Evolutionary conservation across 2,113 vertebrate species (phyloP), one percentile per base, ranked within the genome.

Genomic region (Antennarius striatus): DNA sequence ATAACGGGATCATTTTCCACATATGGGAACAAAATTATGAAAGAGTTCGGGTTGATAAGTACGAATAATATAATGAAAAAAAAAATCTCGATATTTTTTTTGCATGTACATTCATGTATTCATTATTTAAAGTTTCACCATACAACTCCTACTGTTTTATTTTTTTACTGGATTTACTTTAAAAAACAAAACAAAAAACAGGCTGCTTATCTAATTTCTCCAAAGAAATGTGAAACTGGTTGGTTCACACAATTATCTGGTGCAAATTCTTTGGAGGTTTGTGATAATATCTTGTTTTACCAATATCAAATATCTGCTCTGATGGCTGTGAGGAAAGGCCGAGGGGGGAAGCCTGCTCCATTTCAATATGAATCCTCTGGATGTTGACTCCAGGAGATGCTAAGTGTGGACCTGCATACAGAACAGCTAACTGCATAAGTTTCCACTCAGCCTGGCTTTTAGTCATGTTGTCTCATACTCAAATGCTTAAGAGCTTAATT

Each of bases 301-400:
- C 50, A 53, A 58, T 83, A 84, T 81, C 66, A 82, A 81, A 86
- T 81, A 71, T 83, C 82, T 53, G 56, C 63, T 70, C 65, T 73
- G 86, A 78, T 64, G 53, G 56, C 53, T 76, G 29, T 32, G 70
- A 71, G 71, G 56, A 55, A 54, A 68, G 47, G 58, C 77, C 78
- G 75, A 64, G 73, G 50, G 75, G 65, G 52, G 14, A 40, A 65
- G 57, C 29, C 29, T 57, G 64, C 50, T 69, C 72, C 50, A 79
- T 86, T 89, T 90, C 81, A 79, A 77, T 86, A 81, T 81, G 75
- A 87, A 84, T 83, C 81, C 75, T 64, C 55, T 60, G 60, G 79
- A 76, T 88, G 83, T 82, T 79, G 80, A 85, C 79, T 78, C 62
- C 32, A 17, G 66, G 72, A 80, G 73, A 69, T 73, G 69, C 63